These are phyloP conservation scores for Ammospiza caudacuta DNA, from an alignment of 2,113 vertebrate species.

Conservation along the genomic window DNA sequence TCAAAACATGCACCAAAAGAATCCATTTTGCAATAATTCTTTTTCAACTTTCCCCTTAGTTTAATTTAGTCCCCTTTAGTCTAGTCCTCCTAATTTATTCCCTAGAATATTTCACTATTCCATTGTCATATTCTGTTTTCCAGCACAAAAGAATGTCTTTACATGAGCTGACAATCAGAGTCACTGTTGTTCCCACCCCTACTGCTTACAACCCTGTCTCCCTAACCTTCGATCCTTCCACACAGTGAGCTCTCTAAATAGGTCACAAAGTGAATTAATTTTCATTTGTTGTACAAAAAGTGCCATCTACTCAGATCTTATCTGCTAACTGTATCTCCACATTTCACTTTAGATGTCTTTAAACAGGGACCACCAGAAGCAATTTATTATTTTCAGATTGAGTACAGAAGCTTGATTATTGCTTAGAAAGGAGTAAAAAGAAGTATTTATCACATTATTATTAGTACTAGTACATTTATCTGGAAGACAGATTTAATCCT, in stretches of 20 bases:
- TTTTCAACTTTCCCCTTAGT: not conserved
- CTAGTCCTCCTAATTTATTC: not conserved
- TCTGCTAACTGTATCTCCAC: not conserved
- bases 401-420: not conserved
- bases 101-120: not conserved
- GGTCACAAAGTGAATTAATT: slow-evolving; percentile 39
- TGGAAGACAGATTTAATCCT: slow-evolving; percentile 52
- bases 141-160: not conserved
- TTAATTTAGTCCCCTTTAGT: not conserved
- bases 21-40: not conserved
- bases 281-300: not conserved
- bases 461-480: not conserved
- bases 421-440: not conserved
- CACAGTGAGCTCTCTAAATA: slow-evolving; percentile 6
- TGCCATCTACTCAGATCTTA: slow-evolving; percentile 2
- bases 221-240: not conserved
- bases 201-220: not conserved
- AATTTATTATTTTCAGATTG: not conserved
- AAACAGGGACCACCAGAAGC: not conserved
- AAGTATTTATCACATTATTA: slow-evolving; percentile 23
- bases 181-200: not conserved
- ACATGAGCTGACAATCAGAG: not conserved
- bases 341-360: not conserved
- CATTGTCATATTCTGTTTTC: not conserved
- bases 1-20: not conserved